These are phyloP conservation scores for Parus major DNA, from an alignment of 2,113 vertebrate species.

Conservation along the genomic window DNA sequence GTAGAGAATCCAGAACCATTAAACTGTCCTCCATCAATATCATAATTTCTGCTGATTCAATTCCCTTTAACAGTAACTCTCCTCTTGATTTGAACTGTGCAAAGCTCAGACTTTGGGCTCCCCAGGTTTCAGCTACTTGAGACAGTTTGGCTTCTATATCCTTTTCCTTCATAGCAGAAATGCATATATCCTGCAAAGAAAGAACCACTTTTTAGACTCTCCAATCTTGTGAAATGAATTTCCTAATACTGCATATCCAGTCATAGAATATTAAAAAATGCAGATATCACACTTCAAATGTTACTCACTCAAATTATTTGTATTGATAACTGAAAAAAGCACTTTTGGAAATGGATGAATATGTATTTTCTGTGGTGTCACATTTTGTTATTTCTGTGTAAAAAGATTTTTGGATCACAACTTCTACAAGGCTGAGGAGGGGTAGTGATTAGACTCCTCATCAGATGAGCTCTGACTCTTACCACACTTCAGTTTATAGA, in stretches of 20 bases:
- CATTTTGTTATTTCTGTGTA: neutral
- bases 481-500: neutral
- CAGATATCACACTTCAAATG: neutral
- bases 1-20: constrained; percentile 77
- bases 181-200: constrained; percentile 78
- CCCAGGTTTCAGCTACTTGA: constrained; percentile 74
- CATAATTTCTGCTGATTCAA: constrained; percentile 75
- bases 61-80: constrained; percentile 77
- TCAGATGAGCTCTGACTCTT: neutral
- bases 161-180: constrained; percentile 82
- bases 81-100: constrained; percentile 75
- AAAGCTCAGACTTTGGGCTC: constrained; percentile 74
- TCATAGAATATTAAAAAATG: neutral
- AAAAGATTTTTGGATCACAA: neutral
- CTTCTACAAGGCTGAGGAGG: neutral
- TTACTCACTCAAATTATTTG: neutral
- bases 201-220: neutral
- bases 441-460: neutral
- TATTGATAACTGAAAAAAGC: neutral
- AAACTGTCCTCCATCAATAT: constrained; percentile 79
- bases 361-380: neutral
- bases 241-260: neutral
- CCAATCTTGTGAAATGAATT: neutral
- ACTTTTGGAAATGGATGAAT: neutral
- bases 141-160: constrained; percentile 80